Percentiles rank a stretch among this genome's conserved stretches.
These are phyloP conservation scores for Xiphophorus birchmanni DNA, from an alignment of 2,797 vertebrate species.

Conservation along the genomic window DNA sequence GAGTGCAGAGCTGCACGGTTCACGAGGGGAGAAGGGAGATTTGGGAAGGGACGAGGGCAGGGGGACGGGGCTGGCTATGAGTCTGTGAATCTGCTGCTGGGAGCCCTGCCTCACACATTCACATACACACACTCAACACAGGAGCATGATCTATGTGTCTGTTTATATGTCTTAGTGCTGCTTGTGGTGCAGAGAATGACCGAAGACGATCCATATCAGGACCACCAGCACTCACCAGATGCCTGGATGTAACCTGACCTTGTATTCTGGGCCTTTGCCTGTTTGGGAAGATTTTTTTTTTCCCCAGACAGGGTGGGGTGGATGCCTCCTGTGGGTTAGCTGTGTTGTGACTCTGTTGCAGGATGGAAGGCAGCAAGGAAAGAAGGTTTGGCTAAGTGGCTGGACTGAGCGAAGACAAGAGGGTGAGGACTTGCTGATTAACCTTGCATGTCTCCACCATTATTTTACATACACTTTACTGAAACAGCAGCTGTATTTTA, in stretches of 20 bases:
- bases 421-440: constrained; percentile 83
- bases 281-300: constrained; percentile 69
- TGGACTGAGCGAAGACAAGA: constrained; percentile 70
- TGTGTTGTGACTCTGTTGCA: constrained; percentile 78
- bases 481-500: constrained; percentile 30
- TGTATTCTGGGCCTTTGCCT: constrained; percentile 75
- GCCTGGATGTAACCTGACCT: constrained; percentile 81
- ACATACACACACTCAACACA: constrained; percentile 52
- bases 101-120: constrained; percentile 52
- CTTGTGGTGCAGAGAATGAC: constrained; percentile 80
- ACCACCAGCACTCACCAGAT: constrained; percentile 66
- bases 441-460: constrained; percentile 79
- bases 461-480: constrained; percentile 58
- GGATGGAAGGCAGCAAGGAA: constrained; percentile 78
- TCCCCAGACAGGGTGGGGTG: constrained; percentile 69
- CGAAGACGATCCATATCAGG: constrained; percentile 68
- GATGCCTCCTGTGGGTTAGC: constrained; percentile 73
- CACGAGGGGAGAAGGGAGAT: constrained; percentile 57
- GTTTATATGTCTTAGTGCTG: constrained; percentile 61
- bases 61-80: constrained; percentile 61
- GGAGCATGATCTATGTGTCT: constrained; percentile 64
- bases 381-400: constrained; percentile 76
- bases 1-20: constrained; percentile 71
- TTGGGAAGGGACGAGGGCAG: constrained; percentile 62
- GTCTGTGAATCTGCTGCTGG: constrained; percentile 68